These are phyloP conservation scores for Saturnia pavonia DNA, from an alignment of 2,888 invertebrate species.

Conservation along the genomic window DNA sequence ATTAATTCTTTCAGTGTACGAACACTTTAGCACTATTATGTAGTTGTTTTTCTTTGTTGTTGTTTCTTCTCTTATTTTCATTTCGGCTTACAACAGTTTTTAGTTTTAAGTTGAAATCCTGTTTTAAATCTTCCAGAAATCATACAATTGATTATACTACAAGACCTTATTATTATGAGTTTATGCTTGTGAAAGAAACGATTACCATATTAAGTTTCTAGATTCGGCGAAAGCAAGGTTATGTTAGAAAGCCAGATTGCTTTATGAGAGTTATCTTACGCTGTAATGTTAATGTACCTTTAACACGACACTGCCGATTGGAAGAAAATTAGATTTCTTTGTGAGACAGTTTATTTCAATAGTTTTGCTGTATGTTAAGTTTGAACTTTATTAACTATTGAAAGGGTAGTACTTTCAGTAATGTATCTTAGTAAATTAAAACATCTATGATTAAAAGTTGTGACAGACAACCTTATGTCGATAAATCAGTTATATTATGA, in stretches of 20 bases:
- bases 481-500: neutral
- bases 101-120: too few relatives aligned
- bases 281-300: conserved; percentile 48
- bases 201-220: conserved; percentile 19
- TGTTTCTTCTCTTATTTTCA: too few relatives aligned
- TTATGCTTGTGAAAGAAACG: conserved; percentile 16
- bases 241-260: conserved; percentile 58
- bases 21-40: too few relatives aligned
- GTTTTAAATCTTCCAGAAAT: neutral
- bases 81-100: too few relatives aligned
- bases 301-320: conserved; percentile 51
- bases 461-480: neutral
- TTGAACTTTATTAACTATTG: neutral
- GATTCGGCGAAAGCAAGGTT: conserved; percentile 55
- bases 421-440: neutral
- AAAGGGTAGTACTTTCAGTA: neutral
- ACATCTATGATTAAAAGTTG: neutral
- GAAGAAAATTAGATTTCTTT: conserved; percentile 32
- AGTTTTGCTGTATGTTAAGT: neutral
- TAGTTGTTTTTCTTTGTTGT: too few relatives aligned
- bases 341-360: conserved; percentile 2
- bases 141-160: neutral
- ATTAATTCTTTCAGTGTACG: too few relatives aligned
- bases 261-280: conserved; percentile 48
- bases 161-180: neutral